phyloP scores from a whole-genome alignment of 2,888 invertebrate species.

The Diogma glabrata region DNA sequence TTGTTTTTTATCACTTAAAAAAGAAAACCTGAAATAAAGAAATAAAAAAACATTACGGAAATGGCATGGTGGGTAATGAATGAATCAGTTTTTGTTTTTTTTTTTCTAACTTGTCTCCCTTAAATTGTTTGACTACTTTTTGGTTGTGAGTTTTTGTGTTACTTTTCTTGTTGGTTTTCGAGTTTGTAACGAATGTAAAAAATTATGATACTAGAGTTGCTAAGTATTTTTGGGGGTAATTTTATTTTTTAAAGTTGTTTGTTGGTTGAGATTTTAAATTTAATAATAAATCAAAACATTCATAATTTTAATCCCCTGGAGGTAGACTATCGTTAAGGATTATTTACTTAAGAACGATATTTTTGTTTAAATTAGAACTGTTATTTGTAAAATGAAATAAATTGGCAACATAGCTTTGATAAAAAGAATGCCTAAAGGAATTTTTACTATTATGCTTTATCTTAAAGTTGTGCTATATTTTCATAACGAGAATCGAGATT shows the following conservation, averaged over 20 bases:
- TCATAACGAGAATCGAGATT: no score
- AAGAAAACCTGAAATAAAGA: constrained; percentile 7
- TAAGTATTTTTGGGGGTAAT: background rate
- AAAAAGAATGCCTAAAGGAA: no score
- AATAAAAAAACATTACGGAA: constrained; percentile 7
- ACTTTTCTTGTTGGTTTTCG: constrained; percentile 7
- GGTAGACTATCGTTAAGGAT: background rate
- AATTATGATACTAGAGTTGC: background rate
- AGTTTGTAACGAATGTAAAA: background rate
- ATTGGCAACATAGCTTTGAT: no score
- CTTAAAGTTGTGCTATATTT: no score
- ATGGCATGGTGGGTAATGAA: constrained; percentile 8
- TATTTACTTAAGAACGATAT: no score
- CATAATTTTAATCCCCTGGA: constrained; percentile 6
- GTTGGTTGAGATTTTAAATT: constrained; percentile 6
- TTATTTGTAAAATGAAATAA: no score
- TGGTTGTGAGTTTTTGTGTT: constrained; percentile 4
- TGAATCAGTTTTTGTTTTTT: constrained; percentile 4
- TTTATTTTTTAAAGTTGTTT: no score
- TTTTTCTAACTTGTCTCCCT: background rate
- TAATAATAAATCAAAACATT: constrained; percentile 9
- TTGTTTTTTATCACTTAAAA: constrained; percentile 4
- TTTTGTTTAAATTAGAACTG: no score
- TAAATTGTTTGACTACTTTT: background rate
- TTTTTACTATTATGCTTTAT: no score